A percentile compares a stretch with the other conserved stretches of the same genome.
Evolutionary conservation across 1,140 invertebrate genomes (phyloP).

Genomic region (Conus betulinus): DNA sequence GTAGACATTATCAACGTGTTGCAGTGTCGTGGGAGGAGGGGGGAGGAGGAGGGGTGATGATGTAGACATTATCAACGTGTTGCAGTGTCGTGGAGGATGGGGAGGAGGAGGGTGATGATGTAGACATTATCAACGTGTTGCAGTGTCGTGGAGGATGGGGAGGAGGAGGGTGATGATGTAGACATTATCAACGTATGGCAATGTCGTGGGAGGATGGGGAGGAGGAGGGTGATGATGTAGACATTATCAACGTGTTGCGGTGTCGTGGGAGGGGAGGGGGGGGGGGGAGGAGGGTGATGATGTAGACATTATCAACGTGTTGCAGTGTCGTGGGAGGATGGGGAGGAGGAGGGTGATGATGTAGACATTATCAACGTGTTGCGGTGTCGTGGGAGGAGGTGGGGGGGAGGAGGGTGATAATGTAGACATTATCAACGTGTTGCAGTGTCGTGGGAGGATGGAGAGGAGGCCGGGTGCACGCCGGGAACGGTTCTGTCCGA

Average conservation of each 20-base stretch:
- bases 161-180: not conserved
- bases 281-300: not conserved
- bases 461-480: not conserved
- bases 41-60: not conserved
- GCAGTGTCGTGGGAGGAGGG: not conserved
- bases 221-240: not conserved
- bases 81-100: too few relatives aligned
- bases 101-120: too few relatives aligned
- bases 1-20: not conserved
- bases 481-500: not conserved
- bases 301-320: not conserved
- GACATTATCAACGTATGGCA: not conserved
- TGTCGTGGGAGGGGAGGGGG: not conserved
- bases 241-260: too few relatives aligned
- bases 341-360: not conserved
- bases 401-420: not conserved
- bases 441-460: slow-evolving; percentile 1
- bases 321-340: slow-evolving; percentile 1
- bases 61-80: too few relatives aligned
- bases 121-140: not conserved
- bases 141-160: not conserved
- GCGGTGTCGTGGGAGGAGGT: too few relatives aligned
- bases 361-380: too few relatives aligned
- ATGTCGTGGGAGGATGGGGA: not conserved
- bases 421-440: not conserved